A percentile compares a stretch with the other conserved stretches of the same genome.
Conservation (phyloP, 2,888 invertebrate species). For the Pilophorus perplexus region DNA sequence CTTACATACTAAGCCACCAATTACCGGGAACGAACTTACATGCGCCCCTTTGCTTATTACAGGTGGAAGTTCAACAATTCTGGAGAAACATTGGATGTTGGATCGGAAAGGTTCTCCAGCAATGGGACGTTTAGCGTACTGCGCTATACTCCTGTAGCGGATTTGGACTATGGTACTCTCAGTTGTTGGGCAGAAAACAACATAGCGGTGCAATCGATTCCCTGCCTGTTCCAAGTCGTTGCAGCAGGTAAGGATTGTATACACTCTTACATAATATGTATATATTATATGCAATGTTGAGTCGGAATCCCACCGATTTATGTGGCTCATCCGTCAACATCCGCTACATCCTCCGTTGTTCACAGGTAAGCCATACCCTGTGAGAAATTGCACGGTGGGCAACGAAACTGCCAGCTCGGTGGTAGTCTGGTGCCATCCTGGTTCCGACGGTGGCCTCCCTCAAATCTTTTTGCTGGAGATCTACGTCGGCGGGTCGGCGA, state of each 20-base stretch:
- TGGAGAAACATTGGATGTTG: constrained; percentile 81
- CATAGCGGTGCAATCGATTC: constrained; percentile 76
- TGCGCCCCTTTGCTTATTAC: no score
- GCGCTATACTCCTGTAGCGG: constrained; percentile 59
- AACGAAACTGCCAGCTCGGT: constrained; percentile 82
- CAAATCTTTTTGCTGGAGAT: constrained; percentile 82
- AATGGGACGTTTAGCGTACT: constrained; percentile 67
- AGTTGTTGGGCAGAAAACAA: constrained; percentile 83
- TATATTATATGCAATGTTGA: no score
- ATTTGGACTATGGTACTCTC: constrained; percentile 81
- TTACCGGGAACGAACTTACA: no score
- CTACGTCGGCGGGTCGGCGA: constrained; percentile 53
- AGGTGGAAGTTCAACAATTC: constrained; percentile 91
- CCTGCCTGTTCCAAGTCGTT: constrained; percentile 85
- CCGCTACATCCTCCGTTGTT: no score
- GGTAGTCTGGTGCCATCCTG: constrained; percentile 75
- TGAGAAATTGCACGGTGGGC: constrained; percentile 78
- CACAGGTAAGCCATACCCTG: constrained; percentile 78
- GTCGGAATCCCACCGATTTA: no score
- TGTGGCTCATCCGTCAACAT: no score
- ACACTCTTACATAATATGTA: no score
- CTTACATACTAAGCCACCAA: no score
- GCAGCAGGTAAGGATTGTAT: constrained; percentile 79
- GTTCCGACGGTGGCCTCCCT: constrained; percentile 86
- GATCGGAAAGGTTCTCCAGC: constrained; percentile 68